phyloP scores from a whole-genome alignment of 2,113 vertebrate genomes.

The Cephalopterus ornatus region DNA sequence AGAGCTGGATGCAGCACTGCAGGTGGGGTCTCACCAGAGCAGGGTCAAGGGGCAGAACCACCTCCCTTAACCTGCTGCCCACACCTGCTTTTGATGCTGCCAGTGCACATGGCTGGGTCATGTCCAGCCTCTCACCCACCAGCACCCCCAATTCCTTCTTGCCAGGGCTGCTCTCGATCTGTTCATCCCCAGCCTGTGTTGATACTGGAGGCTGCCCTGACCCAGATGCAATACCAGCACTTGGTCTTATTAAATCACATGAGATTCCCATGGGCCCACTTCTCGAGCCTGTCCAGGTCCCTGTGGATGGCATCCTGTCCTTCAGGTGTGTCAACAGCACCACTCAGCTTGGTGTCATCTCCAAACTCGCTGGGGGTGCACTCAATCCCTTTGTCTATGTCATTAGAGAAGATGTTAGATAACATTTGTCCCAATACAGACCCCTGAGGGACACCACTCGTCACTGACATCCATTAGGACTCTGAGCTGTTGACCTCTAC shows the following conservation, averaged over 20 bases:
- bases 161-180: neutral
- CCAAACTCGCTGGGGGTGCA: neutral
- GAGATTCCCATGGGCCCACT: neutral
- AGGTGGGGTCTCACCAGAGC: neutral
- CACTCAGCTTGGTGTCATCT: neutral
- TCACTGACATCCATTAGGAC: neutral
- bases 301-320: neutral
- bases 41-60: neutral
- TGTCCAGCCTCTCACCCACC: neutral
- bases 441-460: neutral
- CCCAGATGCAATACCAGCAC: neutral
- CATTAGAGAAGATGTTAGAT: neutral
- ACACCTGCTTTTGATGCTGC: neutral
- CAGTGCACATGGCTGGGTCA: neutral
- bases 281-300: neutral
- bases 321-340: neutral
- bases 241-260: neutral
- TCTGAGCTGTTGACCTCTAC: neutral
- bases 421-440: neutral
- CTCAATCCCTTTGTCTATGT: neutral
- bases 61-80: neutral
- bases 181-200: neutral
- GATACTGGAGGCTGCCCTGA: neutral
- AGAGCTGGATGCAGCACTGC: neutral
- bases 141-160: neutral